Base-by-base conservation (phyloP, 2,797 vertebrate genomes). In the Onychomys leucogaster region DNA sequence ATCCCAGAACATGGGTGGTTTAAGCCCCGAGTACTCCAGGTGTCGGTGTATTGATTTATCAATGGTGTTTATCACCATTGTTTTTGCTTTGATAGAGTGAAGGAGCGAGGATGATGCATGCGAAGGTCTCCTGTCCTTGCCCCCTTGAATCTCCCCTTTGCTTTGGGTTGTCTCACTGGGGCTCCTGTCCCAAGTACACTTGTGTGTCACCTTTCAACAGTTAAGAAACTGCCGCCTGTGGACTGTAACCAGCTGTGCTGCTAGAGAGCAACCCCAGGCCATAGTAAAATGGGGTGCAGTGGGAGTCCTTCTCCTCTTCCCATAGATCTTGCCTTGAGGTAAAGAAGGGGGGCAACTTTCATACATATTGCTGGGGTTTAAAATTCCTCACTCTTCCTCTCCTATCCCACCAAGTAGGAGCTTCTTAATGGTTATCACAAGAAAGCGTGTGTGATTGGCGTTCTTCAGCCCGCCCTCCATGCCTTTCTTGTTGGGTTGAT, bases 371-470 rank as follows among this genome's bases (percentile, higher is more conserved):
- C 83, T 95, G 78, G 61, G 90, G 80, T 80, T 94, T 89, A 16
- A 71, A n/a, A 61, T 95, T 92, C n/a, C 37, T 77, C 67, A 41
- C 34, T 92, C 86, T 93, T 69, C 81, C 92, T 96, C 83, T 92
- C 27, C 49, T 16, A 61, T 81, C 23, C 12, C 14, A 19, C 89
- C 37, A 76, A 27, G 2, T 25, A 93, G 67, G 83, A 34, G 25
- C 13, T 83, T 97, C 91, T 61, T 88, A 4, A 11, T 16, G 91
- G 29, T 75, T 75, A 67, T 81, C 41, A 77, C 69, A 88, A 41
- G 46, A 29, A 84, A 63, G 55, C 52, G 76, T 73, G 7, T 52
- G 46, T 87, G 71, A 25, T 89, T 87, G 41, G 37, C 52, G 5
- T 92, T 94, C 63, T 67, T 4, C 5, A 86, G 61, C 37, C 52